Base-by-base conservation (phyloP, 2,797 vertebrate genomes). In the Cephalopachus bancanus region DNA sequence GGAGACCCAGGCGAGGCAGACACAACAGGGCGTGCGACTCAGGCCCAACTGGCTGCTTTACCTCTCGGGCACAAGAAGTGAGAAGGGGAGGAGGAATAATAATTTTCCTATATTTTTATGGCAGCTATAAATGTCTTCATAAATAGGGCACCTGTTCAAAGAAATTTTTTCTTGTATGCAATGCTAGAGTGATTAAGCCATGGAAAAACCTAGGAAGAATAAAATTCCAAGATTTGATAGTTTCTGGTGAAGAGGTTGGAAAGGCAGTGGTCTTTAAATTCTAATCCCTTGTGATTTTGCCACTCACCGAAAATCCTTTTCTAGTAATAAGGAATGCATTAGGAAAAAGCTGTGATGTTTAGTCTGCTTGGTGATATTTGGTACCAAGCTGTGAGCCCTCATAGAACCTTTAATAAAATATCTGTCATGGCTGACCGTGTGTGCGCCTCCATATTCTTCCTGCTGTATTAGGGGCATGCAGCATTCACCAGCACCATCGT, bases 61-160 rank as follows among this genome's bases (percentile, higher is more conserved):
- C 8, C 44, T 83, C 93, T 89, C 85, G 33, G 90, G 57, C n/a
- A 92, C 89, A 96, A 96, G 85, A 91, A 89, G 24, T 49, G 89
- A 91, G 62, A 84, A 62, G 67, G 89, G 30, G 37, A 93, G 79
- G 65, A 95, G 64, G 83, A 96, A 96, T 69, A 96, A 95, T 88
- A 90, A 93, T 96, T 97, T 96, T 85, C 74, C 95, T 92, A 24
- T 74, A 72, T 95, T 94, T 96, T 96, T 95, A 97, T 92, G 80
- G 64, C 60, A 51, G 49, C 78, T 96, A 89, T 93, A 97, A 97
- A 96, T 91, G 92, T 94, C 91, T 97, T 95, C 81, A 88, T 93
- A 97, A 97, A 94, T 83, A 96, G 75, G 89, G 88, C 76, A 96
- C 93, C 91, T 96, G 81, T 96, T 97, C 88, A 94, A 94, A 95